Evolutionary conservation across 2,797 vertebrate species (phyloP).

Genomic region (Adrianichthys oophorus): DNA sequence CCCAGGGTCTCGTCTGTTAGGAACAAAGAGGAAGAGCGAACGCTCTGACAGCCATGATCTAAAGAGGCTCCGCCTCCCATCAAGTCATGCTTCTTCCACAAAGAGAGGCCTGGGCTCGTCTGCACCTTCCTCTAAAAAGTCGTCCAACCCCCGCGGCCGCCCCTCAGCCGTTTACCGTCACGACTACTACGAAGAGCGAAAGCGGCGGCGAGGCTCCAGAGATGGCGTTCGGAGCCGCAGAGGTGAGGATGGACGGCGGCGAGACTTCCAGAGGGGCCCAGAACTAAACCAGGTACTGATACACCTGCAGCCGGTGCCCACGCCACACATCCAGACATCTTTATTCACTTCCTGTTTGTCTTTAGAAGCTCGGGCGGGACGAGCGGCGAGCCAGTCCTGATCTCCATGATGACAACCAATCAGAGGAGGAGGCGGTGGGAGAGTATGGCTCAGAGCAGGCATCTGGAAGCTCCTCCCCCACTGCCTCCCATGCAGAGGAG

Average conservation of each 20-base stretch:
- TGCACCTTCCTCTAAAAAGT: slow-evolving; percentile 83
- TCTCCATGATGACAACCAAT: slow-evolving; percentile 84
- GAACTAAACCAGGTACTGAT: slow-evolving; percentile 52
- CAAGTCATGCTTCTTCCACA: slow-evolving; percentile 76
- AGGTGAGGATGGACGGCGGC: slow-evolving; percentile 25
- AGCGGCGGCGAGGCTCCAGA: slow-evolving; percentile 80
- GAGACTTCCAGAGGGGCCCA: slow-evolving; percentile 47
- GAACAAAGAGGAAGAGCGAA: slow-evolving; percentile 92
- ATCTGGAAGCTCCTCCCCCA: slow-evolving; percentile 59
- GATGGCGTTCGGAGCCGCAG: slow-evolving; percentile 61
- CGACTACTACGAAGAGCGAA: slow-evolving; percentile 90
- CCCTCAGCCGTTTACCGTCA: slow-evolving; percentile 82
- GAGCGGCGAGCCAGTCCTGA: slow-evolving; percentile 78
- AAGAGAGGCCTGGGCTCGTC: slow-evolving; percentile 71
- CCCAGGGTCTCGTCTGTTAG: slow-evolving; percentile 56
- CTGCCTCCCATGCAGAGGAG: slow-evolving; percentile 47
- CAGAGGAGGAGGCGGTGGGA: slow-evolving; percentile 81
- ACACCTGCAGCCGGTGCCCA: too few relatives aligned
- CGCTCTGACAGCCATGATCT: slow-evolving; percentile 83
- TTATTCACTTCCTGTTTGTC: slow-evolving; percentile 8
- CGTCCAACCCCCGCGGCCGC: slow-evolving; percentile 76
- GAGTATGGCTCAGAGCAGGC: slow-evolving; percentile 57
- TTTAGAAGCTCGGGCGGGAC: slow-evolving; percentile 72
- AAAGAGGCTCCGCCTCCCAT: slow-evolving; percentile 87
- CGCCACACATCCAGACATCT: too few relatives aligned